phyloP scores from a whole-genome alignment of 2,888 invertebrate genomes.

The Dynastes maya region DNA sequence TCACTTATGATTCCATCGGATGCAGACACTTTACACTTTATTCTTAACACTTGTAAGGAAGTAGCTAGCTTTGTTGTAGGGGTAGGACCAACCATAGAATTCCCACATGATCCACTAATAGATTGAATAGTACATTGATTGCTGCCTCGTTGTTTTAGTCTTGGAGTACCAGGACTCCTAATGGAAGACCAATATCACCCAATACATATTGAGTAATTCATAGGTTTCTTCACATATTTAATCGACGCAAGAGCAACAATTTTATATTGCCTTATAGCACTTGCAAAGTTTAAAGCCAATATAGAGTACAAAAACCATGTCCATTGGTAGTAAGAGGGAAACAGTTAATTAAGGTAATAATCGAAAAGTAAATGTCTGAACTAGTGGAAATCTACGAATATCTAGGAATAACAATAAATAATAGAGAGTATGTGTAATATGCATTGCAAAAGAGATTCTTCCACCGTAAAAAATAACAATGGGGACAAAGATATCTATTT shows the following conservation, averaged over 20 bases:
- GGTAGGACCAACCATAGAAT: conserved; percentile 82
- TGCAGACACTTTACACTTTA: conserved; percentile 67
- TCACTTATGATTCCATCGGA: conserved; percentile 78
- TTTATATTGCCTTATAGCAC: conserved; percentile 90
- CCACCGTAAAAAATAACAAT: too few species aligned
- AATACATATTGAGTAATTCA: conserved; percentile 88
- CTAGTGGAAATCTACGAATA: too few species aligned
- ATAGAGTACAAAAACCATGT: too few species aligned
- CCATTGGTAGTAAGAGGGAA: too few species aligned
- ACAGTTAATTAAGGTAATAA: too few species aligned
- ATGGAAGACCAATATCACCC: conserved; percentile 97
- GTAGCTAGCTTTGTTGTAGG: conserved; percentile 97
- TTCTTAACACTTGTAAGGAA: conserved; percentile 87
- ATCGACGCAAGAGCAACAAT: conserved; percentile 96
- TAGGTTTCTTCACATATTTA: conserved; percentile 96
- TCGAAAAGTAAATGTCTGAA: too few species aligned
- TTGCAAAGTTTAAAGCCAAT: too few species aligned
- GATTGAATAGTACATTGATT: conserved; percentile 77
- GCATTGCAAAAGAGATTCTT: too few species aligned
- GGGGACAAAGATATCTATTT: too few species aligned
- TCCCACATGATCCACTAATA: conserved; percentile 67
- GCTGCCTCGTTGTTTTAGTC: conserved; percentile 84
- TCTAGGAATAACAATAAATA: too few species aligned
- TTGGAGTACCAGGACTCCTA: conserved; percentile 80
- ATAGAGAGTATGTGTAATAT: too few species aligned